Evolutionary conservation across 37 sponge, comb jelly and placozoan genomes (phyloP), one percentile per base, ranked within the genome.

Genomic region (Spongilla lacustris): DNA sequence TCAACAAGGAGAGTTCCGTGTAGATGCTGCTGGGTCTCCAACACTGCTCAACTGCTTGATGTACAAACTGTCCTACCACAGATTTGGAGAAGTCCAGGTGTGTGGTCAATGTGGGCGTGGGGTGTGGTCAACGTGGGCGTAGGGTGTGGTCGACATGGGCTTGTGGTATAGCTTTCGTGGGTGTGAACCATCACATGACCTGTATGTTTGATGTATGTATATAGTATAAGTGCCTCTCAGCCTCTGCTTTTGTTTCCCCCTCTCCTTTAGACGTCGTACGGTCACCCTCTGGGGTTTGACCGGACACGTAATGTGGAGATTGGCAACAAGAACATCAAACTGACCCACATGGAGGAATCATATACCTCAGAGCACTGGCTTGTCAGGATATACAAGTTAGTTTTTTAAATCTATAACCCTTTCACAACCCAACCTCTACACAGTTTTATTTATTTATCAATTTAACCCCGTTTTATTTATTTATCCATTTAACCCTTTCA

Each of bases 341-440:
- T 99, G 31, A 76, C 46, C 8, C 77, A 90, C 66, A 34, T 99
- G 36, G 99, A 99, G 81, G 99, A 99, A 75, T 98, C 99, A 1
- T 99, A 92, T 81, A 99, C 99, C 24, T 85, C 95, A 1, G 96
- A 93, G 33, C 96, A 99, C 87, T 99, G 99, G 99, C 94, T 99
- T 13, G 99, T 99, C 74, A 85, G 99, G 84, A 99, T 99, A 37
- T 99, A 99, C 95, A 98, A 75, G 98, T 98, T 36, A 73, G 89
- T 36, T 76, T 11, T 17, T 66, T 29, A 73, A 6, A 49, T 25
- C 50, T 28, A 37, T 41, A 49, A 37, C 24, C 25, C 25, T 4
- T 5, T 78, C 48, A 49, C 37, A 24, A 28, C 68, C 31, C 26
- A n/a, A 17, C 27, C 67, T 2, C 24, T 67, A 14, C 31, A 67